Percentiles rank a stretch among this genome's conserved stretches.
These are phyloP conservation scores for Penaeus chinensis DNA, from an alignment of 1,140 invertebrate species.

Conservation along the genomic window DNA sequence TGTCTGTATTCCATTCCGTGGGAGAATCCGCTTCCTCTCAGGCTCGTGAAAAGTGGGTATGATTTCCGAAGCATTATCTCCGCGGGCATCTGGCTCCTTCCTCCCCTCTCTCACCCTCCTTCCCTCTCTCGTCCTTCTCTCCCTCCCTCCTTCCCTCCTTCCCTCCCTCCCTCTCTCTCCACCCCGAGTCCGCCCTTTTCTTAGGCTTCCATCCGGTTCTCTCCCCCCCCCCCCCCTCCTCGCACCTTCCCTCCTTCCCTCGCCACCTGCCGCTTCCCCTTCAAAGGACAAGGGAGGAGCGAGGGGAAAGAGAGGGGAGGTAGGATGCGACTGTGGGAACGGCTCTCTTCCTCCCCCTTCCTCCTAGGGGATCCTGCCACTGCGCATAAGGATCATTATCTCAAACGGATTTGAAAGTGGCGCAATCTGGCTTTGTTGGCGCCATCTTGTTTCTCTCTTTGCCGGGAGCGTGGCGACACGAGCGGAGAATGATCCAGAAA, in stretches of 20 bases:
- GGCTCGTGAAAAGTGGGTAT: too few species aligned
- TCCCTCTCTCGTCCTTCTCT: neutral
- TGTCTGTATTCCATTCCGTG: too few species aligned
- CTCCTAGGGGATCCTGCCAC: neutral
- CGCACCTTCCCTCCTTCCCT: too few species aligned
- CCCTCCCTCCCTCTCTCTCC: neutral
- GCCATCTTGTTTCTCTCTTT: too few species aligned
- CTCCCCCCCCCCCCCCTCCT: neutral
- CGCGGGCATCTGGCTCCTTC: constrained; percentile 26
- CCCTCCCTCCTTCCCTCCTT: neutral
- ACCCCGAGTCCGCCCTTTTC: neutral
- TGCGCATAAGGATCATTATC: too few species aligned
- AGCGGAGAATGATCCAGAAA: too few species aligned
- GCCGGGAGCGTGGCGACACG: too few species aligned
- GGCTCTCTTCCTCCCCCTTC: neutral
- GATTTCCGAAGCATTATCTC: neutral
- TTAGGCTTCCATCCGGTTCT: neutral
- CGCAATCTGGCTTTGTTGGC: too few species aligned
- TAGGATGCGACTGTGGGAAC: neutral
- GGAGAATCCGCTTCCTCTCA: too few species aligned
- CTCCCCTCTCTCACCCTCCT: neutral
- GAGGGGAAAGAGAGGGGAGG: constrained; percentile 17
- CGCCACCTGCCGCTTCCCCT: neutral
- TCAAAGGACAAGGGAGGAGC: neutral
- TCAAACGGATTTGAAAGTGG: too few species aligned